Evolutionary conservation across 2,113 vertebrate species (phyloP).

Genomic region (Beaufortia kweichowensis): DNA sequence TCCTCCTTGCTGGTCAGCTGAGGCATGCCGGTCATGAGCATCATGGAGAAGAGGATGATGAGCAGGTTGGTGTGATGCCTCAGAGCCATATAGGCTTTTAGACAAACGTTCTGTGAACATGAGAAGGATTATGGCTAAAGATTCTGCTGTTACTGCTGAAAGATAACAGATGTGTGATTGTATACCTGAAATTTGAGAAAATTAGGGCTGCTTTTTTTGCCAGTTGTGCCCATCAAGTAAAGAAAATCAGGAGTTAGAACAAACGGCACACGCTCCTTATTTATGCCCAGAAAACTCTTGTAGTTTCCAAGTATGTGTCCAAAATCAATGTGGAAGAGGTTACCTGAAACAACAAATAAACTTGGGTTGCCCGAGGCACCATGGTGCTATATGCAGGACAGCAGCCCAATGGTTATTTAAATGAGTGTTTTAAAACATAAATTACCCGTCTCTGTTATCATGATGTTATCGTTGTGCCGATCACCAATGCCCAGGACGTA

Average conservation of each 20-base stretch:
- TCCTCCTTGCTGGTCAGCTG: conserved; percentile 97
- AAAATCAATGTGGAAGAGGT: conserved; percentile 98
- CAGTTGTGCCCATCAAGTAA: conserved; percentile 93
- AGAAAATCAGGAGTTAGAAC: conserved; percentile 98
- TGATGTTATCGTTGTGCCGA: conserved; percentile 98
- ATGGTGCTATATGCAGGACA: too few species aligned
- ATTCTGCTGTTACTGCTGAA: background rate
- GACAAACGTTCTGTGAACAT: conserved; percentile 82
- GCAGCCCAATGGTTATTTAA: too few species aligned
- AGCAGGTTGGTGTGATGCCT: conserved; percentile 96
- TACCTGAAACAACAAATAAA: conserved; percentile 74
- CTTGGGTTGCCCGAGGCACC: too few species aligned
- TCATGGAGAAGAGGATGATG: conserved; percentile 99
- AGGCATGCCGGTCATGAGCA: conserved; percentile 99
- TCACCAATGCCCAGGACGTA: conserved; percentile 98
- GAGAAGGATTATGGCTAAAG: background rate
- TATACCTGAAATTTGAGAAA: conserved; percentile 98
- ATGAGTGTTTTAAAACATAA: too few species aligned
- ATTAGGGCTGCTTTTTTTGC: conserved; percentile 91
- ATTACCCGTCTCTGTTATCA: conserved; percentile 95
- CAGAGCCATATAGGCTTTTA: conserved; percentile 92
- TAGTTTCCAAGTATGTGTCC: conserved; percentile 99
- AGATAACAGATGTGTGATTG: background rate
- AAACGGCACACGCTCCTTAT: conserved; percentile 96
- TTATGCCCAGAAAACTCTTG: conserved; percentile 98